Evolutionary conservation across 2,888 invertebrate genomes (phyloP).

Genomic region (Malachius bipustulatus): DNA sequence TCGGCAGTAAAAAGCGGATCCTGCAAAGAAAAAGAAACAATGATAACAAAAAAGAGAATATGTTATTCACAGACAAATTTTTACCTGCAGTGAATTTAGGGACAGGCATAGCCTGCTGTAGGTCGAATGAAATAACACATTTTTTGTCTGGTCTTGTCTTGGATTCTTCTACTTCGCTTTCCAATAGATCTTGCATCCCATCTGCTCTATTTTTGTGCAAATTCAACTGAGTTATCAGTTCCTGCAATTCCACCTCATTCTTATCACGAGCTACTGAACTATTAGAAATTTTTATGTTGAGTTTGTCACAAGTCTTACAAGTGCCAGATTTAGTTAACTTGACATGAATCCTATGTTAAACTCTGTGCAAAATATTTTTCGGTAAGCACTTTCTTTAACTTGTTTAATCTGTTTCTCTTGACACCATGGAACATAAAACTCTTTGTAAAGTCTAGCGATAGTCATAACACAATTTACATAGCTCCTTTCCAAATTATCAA

Average conservation of each 20-base stretch:
- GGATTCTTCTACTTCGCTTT: slow-evolving; percentile 9
- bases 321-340: slow-evolving; percentile 15
- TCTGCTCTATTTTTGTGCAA: slow-evolving; percentile 11
- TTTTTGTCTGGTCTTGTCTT: slow-evolving; percentile 5
- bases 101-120: slow-evolving; percentile 2
- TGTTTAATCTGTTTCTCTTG: slow-evolving; percentile 6
- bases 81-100: not conserved
- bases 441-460: slow-evolving; percentile 7
- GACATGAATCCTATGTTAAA: slow-evolving; percentile 13
- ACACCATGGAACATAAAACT: slow-evolving; percentile 2
- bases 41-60: no score
- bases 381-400: slow-evolving; percentile 9
- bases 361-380: slow-evolving; percentile 12
- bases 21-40: no score
- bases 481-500: slow-evolving; percentile 9
- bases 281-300: slow-evolving; percentile 5
- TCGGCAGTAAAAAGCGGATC: not conserved
- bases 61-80: no score
- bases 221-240: slow-evolving; percentile 8
- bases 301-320: slow-evolving; percentile 13
- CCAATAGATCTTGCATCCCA: slow-evolving; percentile 14
- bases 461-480: slow-evolving; percentile 12
- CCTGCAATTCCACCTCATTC: slow-evolving; percentile 2
- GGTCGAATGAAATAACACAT: slow-evolving; percentile 5
- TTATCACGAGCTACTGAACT: not conserved